Base-by-base conservation (phyloP, 1,140 invertebrate species). In the Eumeta japonica region DNA sequence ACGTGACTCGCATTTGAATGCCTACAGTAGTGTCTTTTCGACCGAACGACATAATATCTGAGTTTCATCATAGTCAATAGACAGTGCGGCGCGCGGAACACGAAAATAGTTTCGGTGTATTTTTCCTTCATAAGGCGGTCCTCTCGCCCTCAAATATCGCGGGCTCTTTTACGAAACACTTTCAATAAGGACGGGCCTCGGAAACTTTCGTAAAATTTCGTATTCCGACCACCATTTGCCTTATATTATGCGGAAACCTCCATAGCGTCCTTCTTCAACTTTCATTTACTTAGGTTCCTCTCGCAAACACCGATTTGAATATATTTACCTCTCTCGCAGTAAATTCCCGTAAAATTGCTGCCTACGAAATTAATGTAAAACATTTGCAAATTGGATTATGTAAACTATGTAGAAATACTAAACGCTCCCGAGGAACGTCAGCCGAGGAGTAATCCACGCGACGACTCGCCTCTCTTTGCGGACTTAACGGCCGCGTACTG, bases 261-360 rank as follows among this genome's bases (percentile, higher is more conserved):
- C 47, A 45, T 50, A 46, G 45, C 39, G 41, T 37, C 43, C 47
- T 46, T 47, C 45, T 18, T 37, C 29, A 44, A 53, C 52, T 51
- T 58, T 54, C 49, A 58, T 60, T 57, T 60, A 53, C 48, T 60
- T 56, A 58, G 50, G 55, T 46, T 45, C 12, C 41, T n/a, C 20
- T 24, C 37, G 45, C 42, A 57, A 61, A 57, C 50, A 54, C 41
- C 33, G 43, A 46, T 56, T 53, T 54, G 52, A 55, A 58, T 56
- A 38, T 17, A 55, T 47, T 40, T 43, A 44, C 39, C 37, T 34
- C 19, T 45, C 28, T 31, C 14, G 20, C 39, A 28, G 29, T 45
- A 43, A 44, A 48, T 44, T 41, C 27, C 28, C 43, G 32, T 44
- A 39, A 48, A 46, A 48, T 52, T 45, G 30, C 27, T 34, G 20